These are phyloP conservation scores for Zaprionus gabonicus DNA, from an alignment of 1,140 invertebrate genomes.

Conservation along the genomic window DNA sequence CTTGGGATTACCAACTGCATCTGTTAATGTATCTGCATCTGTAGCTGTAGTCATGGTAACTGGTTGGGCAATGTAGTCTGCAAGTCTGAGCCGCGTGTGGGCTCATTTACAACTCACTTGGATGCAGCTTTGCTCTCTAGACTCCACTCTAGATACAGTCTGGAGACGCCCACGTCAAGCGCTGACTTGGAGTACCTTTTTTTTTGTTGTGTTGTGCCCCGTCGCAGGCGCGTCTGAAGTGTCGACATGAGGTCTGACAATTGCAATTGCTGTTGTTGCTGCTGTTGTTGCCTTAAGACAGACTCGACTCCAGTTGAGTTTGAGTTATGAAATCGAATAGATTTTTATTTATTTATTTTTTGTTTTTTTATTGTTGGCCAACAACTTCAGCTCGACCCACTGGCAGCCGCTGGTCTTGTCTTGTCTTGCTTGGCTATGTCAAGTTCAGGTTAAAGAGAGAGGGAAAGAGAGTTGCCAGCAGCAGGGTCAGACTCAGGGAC, in stretches of 20 bases:
- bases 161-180: conserved; percentile 36
- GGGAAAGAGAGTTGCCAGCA: background rate
- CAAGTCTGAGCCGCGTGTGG: conserved; percentile 45
- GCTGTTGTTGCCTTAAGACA: conserved; percentile 4
- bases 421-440: conserved; percentile 26
- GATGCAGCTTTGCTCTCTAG: conserved; percentile 17
- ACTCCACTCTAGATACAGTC: conserved; percentile 5
- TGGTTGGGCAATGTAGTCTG: conserved; percentile 46
- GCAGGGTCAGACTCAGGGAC: conserved; percentile 6
- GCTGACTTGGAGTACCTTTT: background rate
- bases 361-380: conserved; percentile 9
- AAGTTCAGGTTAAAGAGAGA: conserved; percentile 37
- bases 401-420: conserved; percentile 16
- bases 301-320: conserved; percentile 6
- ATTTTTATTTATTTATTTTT: background rate
- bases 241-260: conserved; percentile 79
- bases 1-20: conserved; percentile 5
- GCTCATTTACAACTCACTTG: conserved; percentile 56
- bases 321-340: conserved; percentile 39
- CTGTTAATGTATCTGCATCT: background rate
- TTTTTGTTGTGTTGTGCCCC: background rate
- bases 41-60: background rate
- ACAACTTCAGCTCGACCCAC: conserved; percentile 38
- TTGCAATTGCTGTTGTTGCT: conserved; percentile 43
- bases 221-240: conserved; percentile 50